A percentile compares a stretch with the other conserved stretches of the same genome.
phyloP scores from a whole-genome alignment of 2,888 invertebrate species.

The Yponomeuta evonymella region DNA sequence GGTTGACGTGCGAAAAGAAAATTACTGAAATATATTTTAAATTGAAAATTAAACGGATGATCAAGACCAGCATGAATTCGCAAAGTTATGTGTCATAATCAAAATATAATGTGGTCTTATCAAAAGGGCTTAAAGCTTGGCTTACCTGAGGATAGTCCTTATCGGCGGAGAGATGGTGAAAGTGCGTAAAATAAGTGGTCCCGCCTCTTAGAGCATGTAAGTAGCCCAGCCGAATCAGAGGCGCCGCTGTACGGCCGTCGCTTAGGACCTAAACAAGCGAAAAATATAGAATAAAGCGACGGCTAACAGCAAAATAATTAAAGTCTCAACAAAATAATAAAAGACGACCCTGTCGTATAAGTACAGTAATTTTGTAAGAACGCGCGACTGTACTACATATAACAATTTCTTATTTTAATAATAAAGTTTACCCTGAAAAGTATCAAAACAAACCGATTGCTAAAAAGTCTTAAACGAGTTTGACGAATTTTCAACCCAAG shows the following conservation, averaged over 20 bases:
- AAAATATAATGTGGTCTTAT: neutral
- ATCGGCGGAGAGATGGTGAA: conserved; percentile 89
- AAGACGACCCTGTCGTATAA: neutral
- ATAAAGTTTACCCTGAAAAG: no score
- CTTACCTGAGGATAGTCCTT: conserved; percentile 85
- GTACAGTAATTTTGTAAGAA: neutral
- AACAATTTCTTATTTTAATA: neutral
- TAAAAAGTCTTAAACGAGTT: no score
- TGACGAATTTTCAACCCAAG: no score
- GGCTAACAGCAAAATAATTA: neutral
- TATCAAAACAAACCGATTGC: no score
- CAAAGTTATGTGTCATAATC: no score
- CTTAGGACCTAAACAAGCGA: conserved; percentile 79
- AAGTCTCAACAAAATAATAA: neutral
- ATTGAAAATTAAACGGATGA: no score
- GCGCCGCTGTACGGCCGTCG: conserved; percentile 94
- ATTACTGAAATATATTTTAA: no score
- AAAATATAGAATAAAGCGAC: neutral
- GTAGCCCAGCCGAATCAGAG: conserved; percentile 86
- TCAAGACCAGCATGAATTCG: no score
- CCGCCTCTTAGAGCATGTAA: conserved; percentile 87
- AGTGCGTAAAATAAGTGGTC: conserved; percentile 91
- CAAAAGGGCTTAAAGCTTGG: neutral
- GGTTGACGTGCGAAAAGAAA: no score
- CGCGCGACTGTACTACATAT: neutral